phyloP scores from a whole-genome alignment of 1,140 invertebrate genomes.

The Alviniconcha marisindica region DNA sequence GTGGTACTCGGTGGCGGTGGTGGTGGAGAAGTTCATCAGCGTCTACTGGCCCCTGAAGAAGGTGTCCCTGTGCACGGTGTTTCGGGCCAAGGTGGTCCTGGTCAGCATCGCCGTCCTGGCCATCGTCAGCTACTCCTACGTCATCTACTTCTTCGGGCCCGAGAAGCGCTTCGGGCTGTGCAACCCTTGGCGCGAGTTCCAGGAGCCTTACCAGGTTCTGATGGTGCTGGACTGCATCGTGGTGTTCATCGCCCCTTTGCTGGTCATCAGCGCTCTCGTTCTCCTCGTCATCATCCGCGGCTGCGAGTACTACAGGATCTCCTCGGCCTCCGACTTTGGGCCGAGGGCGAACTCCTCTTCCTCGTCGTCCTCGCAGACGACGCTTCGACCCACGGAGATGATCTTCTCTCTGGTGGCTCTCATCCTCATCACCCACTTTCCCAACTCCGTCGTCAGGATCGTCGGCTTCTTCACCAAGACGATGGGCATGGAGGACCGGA shows the following conservation, averaged over 20 bases:
- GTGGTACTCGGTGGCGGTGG: constrained; percentile 67
- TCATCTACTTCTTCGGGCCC: constrained; percentile 57
- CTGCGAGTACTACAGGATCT: constrained; percentile 49
- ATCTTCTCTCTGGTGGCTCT: not conserved
- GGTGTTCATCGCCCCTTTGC: constrained; percentile 50
- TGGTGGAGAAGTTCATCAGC: constrained; percentile 65
- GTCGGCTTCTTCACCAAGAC: constrained; percentile 4
- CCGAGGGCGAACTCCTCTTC: not conserved
- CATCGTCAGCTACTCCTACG: constrained; percentile 56
- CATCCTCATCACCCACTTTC: constrained; percentile 9
- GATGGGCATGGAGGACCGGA: not conserved
- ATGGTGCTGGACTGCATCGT: constrained; percentile 52
- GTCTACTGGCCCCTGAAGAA: constrained; percentile 62
- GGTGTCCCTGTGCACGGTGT: constrained; percentile 57
- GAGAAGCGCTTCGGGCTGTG: not conserved
- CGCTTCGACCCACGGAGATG: not conserved
- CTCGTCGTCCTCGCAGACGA: not conserved
- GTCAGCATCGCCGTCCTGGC: constrained; percentile 52
- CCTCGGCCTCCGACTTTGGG: constrained; percentile 35
- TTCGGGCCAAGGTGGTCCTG: constrained; percentile 61
- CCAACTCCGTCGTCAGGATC: constrained; percentile 8
- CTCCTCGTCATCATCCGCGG: constrained; percentile 46
- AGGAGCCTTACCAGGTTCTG: constrained; percentile 39
- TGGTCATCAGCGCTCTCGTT: constrained; percentile 47
- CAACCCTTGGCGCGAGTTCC: constrained; percentile 44